Percentiles rank a stretch among this genome's conserved stretches.
Conservation (phyloP, 1,140 invertebrate genomes). For the Anagrus nilaparvatae region DNA sequence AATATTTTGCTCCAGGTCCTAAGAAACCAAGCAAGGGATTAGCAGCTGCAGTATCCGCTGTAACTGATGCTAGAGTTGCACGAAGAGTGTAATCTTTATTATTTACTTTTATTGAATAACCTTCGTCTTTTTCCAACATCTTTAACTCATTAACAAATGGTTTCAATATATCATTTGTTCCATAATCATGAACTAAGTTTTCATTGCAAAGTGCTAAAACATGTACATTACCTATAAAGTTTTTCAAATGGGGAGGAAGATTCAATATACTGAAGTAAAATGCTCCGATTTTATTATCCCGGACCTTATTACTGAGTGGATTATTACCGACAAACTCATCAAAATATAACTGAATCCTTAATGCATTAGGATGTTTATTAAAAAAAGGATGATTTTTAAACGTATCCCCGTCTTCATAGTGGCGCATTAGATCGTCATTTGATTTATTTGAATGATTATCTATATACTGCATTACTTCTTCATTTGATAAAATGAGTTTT, state of each 20-base stretch:
- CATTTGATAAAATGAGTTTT: too few species aligned
- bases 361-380: slow-evolving; percentile 1
- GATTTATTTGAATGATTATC: not conserved
- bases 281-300: slow-evolving; percentile 9
- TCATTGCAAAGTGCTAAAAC: not conserved
- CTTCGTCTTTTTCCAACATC: slow-evolving; percentile 7
- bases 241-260: slow-evolving; percentile 6
- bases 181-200: slow-evolving; percentile 11
- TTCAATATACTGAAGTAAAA: slow-evolving; percentile 9
- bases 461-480: too few species aligned
- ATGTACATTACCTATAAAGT: slow-evolving; percentile 5
- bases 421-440: not conserved
- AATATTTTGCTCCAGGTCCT: slow-evolving; percentile 8
- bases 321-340: slow-evolving; percentile 12
- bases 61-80: slow-evolving; percentile 1
- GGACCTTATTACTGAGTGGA: slow-evolving; percentile 6
- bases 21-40: slow-evolving; percentile 9
- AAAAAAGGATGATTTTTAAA: slow-evolving; percentile 3
- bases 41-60: slow-evolving; percentile 7
- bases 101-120: not conserved
- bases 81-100: not conserved
- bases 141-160: slow-evolving; percentile 5
- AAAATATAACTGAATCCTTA: slow-evolving; percentile 9
- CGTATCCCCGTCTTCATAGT: slow-evolving; percentile 1
- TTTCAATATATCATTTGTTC: slow-evolving; percentile 1